These are phyloP conservation scores for Laupala kohalensis DNA, from an alignment of 1,140 invertebrate species.

Conservation along the genomic window DNA sequence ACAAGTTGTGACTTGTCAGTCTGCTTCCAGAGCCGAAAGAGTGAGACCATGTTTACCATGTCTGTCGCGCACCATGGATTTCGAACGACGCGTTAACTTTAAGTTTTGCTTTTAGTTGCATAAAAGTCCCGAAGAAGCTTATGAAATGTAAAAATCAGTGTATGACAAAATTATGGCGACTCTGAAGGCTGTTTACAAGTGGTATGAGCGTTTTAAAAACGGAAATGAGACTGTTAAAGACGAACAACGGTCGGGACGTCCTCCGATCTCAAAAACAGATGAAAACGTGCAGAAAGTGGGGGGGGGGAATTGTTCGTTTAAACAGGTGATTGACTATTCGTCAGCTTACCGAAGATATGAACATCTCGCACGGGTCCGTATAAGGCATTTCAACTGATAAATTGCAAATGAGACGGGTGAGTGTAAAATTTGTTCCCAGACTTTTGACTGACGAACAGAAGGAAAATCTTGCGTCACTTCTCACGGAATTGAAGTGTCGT, in stretches of 20 bases:
- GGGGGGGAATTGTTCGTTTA: too few species aligned
- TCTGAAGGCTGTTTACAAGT: not conserved
- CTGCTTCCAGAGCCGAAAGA: too few species aligned
- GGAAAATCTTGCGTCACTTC: constrained; percentile 7
- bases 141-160: not conserved
- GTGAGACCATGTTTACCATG: too few species aligned
- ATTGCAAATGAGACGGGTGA: constrained; percentile 7
- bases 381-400: constrained; percentile 3
- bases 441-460: constrained; percentile 9
- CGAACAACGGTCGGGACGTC: not conserved
- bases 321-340: not conserved
- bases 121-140: not conserved
- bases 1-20: too few species aligned
- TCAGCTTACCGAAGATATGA: not conserved
- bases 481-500: constrained; percentile 5
- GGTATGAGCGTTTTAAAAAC: not conserved
- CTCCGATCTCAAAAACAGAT: constrained; percentile 1
- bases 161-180: too few species aligned
- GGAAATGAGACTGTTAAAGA: not conserved
- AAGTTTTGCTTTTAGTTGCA: constrained; percentile 7
- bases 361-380: constrained; percentile 1
- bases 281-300: not conserved
- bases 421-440: constrained; percentile 9
- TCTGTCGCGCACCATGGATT: not conserved
- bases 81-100: constrained; percentile 2